A percentile compares a stretch with the other conserved stretches of the same genome.
phyloP scores from a whole-genome alignment of 2,888 invertebrate species.

The Thalpophila matura region DNA sequence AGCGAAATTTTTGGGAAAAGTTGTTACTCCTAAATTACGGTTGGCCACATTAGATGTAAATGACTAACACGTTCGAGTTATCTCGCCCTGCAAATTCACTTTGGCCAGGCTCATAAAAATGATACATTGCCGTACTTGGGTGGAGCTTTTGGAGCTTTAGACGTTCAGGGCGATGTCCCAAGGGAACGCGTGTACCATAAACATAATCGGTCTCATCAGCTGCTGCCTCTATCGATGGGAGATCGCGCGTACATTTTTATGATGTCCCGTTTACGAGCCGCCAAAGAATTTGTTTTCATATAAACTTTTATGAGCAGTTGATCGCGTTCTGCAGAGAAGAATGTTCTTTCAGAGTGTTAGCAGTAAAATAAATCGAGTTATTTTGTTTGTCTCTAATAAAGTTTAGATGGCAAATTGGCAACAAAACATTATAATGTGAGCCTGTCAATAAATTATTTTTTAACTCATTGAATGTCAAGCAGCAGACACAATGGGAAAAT shows the following conservation, averaged over 20 bases:
- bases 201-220: constrained; percentile 87
- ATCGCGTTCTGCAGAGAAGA: constrained; percentile 69
- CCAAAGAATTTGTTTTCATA: constrained; percentile 80
- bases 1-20: constrained; percentile 57
- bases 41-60: constrained; percentile 78
- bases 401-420: constrained; percentile 10
- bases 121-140: constrained; percentile 84
- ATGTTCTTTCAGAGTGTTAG: constrained; percentile 57
- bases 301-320: constrained; percentile 77
- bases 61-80: constrained; percentile 85
- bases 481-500: too few relatives aligned
- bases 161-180: constrained; percentile 72
- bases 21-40: constrained; percentile 62
- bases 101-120: constrained; percentile 86
- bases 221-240: constrained; percentile 78
- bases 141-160: constrained; percentile 78
- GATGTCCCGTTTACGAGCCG: constrained; percentile 78
- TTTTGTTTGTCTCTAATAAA: constrained; percentile 30
- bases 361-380: constrained; percentile 55
- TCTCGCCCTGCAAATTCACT: constrained; percentile 88
- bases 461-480: too few relatives aligned
- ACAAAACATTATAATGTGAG: constrained; percentile 16
- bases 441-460: constrained; percentile 14
- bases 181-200: constrained; percentile 80
- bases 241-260: constrained; percentile 75